Conservation (phyloP, 2,113 vertebrate species). For the Charadrius vociferus region DNA sequence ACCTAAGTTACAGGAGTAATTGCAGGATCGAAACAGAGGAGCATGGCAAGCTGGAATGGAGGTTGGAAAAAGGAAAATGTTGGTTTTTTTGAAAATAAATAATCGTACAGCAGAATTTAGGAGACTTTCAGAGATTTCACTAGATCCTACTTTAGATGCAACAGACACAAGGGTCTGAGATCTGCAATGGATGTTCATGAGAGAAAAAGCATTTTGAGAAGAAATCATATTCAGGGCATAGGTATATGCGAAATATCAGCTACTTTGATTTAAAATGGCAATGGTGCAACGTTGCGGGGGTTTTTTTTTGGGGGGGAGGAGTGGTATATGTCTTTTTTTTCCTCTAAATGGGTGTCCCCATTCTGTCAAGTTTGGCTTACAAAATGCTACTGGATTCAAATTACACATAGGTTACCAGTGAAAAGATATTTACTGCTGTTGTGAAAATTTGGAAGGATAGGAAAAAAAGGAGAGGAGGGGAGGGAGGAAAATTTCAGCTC, state of each 20-base stretch:
- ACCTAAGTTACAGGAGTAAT: neutral
- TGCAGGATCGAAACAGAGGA: neutral
- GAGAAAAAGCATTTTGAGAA: neutral
- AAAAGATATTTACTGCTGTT: neutral
- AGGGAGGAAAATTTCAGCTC: neutral
- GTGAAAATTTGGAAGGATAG: neutral
- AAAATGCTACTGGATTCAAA: neutral
- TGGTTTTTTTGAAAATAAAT: neutral
- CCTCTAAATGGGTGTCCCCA: neutral
- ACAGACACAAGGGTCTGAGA: neutral
- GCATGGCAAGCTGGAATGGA: neutral
- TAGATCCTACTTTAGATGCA: neutral
- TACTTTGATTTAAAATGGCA: constrained; percentile 10
- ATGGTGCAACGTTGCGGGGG: too few relatives aligned
- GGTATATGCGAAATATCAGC: neutral
- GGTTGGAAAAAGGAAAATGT: neutral
- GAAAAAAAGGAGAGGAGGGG: neutral
- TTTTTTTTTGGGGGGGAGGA: neutral
- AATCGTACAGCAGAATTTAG: neutral
- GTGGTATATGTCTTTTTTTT: neutral
- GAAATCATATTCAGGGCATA: neutral
- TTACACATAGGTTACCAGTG: neutral
- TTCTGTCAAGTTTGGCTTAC: constrained; percentile 1
- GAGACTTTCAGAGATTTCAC: neutral
- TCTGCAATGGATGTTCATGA: neutral